These are phyloP conservation scores for Cheilosia vernalis DNA, from an alignment of 2,888 invertebrate species.

Conservation along the genomic window DNA sequence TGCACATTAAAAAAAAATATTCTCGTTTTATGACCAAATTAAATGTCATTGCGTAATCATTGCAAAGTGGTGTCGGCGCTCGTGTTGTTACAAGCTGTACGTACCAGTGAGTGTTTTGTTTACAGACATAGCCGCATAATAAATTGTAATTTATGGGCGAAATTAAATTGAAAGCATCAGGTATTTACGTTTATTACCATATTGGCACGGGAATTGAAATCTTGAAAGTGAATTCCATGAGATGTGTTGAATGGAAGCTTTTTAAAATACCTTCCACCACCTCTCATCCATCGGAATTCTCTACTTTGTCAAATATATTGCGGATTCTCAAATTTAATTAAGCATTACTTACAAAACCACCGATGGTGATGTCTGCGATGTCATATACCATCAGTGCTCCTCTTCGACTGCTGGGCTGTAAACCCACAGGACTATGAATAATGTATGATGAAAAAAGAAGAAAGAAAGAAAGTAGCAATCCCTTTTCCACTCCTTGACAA, in stretches of 20 bases:
- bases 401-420: neutral
- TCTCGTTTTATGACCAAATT: constrained; percentile 15
- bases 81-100: neutral
- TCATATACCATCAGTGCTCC: constrained; percentile 16
- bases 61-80: constrained; percentile 8
- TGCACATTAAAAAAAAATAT: no score
- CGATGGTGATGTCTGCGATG: constrained; percentile 31
- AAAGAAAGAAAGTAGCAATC: constrained; percentile 11
- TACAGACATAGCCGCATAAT: constrained; percentile 20
- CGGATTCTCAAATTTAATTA: constrained; percentile 63
- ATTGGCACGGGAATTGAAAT: constrained; percentile 40
- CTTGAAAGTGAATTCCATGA: constrained; percentile 23
- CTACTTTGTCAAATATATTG: constrained; percentile 48
- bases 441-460: constrained; percentile 18
- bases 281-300: neutral
- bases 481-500: constrained; percentile 11
- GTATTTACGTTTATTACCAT: constrained; percentile 33
- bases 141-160: constrained; percentile 34
- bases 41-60: constrained; percentile 44
- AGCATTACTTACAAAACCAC: constrained; percentile 51
- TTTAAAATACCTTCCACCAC: neutral
- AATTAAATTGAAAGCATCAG: constrained; percentile 47
- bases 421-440: constrained; percentile 38
- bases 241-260: constrained; percentile 1
- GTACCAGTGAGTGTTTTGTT: neutral